Base-by-base conservation (phyloP, 2,888 invertebrate genomes). In the Philhelius pedissequus region DNA sequence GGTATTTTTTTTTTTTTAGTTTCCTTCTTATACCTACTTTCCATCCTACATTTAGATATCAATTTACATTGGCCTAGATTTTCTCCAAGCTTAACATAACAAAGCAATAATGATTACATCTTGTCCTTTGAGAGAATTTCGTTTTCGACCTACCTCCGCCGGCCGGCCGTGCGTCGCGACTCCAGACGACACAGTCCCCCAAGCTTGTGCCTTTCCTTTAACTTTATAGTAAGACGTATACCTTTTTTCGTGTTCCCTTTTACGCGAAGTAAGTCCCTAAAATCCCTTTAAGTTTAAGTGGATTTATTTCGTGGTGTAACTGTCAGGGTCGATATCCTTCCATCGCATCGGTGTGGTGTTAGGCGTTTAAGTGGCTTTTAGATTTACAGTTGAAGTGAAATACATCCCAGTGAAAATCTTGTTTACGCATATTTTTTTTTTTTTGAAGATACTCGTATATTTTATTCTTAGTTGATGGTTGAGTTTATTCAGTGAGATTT, bases 221-320 rank as follows among this genome's bases (percentile, higher is more conserved):
- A 43, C 30, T 30, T 43, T 13, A n/a, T 11, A n/a, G n/a, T n/a
- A n/a, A 62, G 11, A 43, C 18, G 11, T 43, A 13, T 43, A 40
- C 18, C 43, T 30, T 43, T 62, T 40, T 25, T 56, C 20, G 20
- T 35, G 32, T 56, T 56, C 43, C 43, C 43, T 27, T 43, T 43
- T 43, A 43, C 62, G 62, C 62, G 62, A 60, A 15, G 27, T 43
- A 62, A 62, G 62, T 62, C 62, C 62, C 6, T 62, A n/a, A 62
- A 62, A 62, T 62, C 62, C 62, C 62, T 56, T 56, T 35, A 62
- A 62, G 62, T 62, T 62, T 62, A 62, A 62, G 62, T 62, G 62
- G 62, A 62, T 62, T 62, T 62, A 62, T 62, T 56, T 62, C 40
- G 62, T 62, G 62, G 62, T 62, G 62, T 62, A 62, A 62, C 62